phyloP scores from a whole-genome alignment of 2,113 vertebrate species.

The Forbesichthys papilliferus region DNA sequence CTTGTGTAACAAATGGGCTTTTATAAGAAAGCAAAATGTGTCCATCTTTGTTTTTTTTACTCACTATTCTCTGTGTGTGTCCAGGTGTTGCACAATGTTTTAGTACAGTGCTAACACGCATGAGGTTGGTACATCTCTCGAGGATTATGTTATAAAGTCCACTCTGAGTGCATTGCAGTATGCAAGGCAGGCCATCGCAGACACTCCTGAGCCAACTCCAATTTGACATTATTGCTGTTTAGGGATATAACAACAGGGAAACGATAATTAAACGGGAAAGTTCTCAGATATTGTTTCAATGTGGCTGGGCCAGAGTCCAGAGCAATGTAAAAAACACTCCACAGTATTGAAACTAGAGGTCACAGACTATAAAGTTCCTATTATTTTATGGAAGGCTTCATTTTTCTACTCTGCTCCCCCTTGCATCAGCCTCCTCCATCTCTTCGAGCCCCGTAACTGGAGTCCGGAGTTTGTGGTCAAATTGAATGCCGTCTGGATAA shows the following conservation, averaged over 20 bases:
- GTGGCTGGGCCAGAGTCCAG: conserved; percentile 21
- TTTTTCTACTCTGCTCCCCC: conserved; percentile 33
- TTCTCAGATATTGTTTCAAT: conserved; percentile 27
- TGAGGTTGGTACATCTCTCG: conserved; percentile 77
- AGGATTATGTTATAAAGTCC: conserved; percentile 60
- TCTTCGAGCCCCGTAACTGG: conserved; percentile 37
- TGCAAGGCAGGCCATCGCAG: background rate
- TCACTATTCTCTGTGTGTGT: conserved; percentile 3
- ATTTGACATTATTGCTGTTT: conserved; percentile 13
- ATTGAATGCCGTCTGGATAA: conserved; percentile 67
- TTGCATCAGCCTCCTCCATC: conserved; percentile 30
- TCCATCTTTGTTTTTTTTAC: conserved; percentile 34
- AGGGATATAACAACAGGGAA: conserved; percentile 10
- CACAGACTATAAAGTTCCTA: conserved; percentile 59
- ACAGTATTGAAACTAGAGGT: conserved; percentile 58
- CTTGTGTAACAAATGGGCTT: conserved; percentile 88
- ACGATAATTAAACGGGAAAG: conserved; percentile 12
- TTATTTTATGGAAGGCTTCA: conserved; percentile 62
- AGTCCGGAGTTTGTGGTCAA: conserved; percentile 51
- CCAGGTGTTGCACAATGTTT: too few relatives aligned
- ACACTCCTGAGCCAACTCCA: background rate
- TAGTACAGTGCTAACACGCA: background rate
- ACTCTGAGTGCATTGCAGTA: conserved; percentile 2
- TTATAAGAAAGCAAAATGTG: conserved; percentile 70
- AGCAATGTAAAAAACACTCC: conserved; percentile 40